Evolutionary conservation across 92 coral and sea anemone species (phyloP), one percentile per base, ranked within the genome.

Genomic region (Umimayanthus chanpuru): DNA sequence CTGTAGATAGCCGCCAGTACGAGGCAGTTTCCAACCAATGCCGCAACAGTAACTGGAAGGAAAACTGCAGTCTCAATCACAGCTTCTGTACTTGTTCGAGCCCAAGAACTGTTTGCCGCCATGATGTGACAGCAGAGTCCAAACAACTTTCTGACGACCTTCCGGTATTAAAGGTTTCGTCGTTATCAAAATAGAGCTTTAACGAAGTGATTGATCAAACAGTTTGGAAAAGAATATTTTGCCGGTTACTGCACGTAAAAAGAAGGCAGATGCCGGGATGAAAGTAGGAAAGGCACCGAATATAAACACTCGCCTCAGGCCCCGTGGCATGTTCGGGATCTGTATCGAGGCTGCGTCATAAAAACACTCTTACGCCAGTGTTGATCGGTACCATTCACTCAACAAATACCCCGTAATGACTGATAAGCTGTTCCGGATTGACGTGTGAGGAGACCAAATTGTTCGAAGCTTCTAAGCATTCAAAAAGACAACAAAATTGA

Each of bases 1-100:
- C 84, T 30, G 70, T 56, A 80, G 84, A 80, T 55, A 21, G 84
- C 84, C 5, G 47, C 23, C 70, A 80, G 47, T 9, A 80, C 72
- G 23, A 80, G 70, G 70, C 20, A 44, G 44, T 80, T 80, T 25
- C 84, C 84, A 53, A 55, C 15, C 71, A 80, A 16, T 16, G 84
- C 84, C 26, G 70, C 68, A 61, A 55, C 8, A 14, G 85, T 55
- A 16, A 80, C 25, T 29, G 85, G 85, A 6, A 80, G 71, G 16
- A 80, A 80, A 32, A 56, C 41, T 18, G 23, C 39, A 15, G 85
- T 80, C 23, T 80, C 85, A 16, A 56, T 55, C 15, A 32, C 70
- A 30, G 3, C 39, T 56, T 55, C 28, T 29, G 26, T 20, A n/a
- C 14, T 32, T 1, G 9, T 36, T 14, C 68, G 41, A 15, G 47